Percentiles rank a stretch among this genome's conserved stretches.
Conservation (phyloP, 1,140 invertebrate genomes). For the Neuroterus valhalla region DNA sequence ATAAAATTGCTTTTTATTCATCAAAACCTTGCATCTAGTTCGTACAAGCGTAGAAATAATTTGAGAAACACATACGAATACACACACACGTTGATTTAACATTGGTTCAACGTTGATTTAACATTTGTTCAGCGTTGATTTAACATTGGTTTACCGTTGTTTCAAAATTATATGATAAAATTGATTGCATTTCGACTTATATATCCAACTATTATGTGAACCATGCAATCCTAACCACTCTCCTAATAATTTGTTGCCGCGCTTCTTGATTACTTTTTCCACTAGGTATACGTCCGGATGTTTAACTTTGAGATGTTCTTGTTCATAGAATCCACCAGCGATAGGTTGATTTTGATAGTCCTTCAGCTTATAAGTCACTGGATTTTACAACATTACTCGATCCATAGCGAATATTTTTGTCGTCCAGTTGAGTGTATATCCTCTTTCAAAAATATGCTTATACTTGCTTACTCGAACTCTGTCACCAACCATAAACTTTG, state of each 20-base stretch:
- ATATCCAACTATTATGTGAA: too few species aligned
- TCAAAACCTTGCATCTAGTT: too few species aligned
- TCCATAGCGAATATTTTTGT: conserved; percentile 67
- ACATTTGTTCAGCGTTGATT: too few species aligned
- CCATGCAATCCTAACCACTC: conserved; percentile 55
- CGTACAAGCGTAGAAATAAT: too few species aligned
- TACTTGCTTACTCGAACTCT: conserved; percentile 64
- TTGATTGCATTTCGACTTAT: too few species aligned
- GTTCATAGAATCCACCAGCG: conserved; percentile 64
- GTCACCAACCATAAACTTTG: conserved; percentile 61
- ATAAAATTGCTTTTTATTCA: too few species aligned
- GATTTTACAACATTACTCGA: conserved; percentile 59
- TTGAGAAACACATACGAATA: too few species aligned
- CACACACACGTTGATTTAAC: too few species aligned
- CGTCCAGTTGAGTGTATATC: conserved; percentile 68
- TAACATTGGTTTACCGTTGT: too few species aligned
- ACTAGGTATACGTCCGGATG: conserved; percentile 29
- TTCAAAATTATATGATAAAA: too few species aligned
- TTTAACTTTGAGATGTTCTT: conserved; percentile 46
- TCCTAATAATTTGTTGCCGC: conserved; percentile 57
- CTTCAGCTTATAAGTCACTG: conserved; percentile 60
- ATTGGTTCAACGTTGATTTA: too few species aligned
- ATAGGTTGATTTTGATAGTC: conserved; percentile 57
- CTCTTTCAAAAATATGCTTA: conserved; percentile 67
- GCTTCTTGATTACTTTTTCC: conserved; percentile 57